Conservation (phyloP, 1,140 invertebrate genomes). For the Dendroctonus ponderosae region DNA sequence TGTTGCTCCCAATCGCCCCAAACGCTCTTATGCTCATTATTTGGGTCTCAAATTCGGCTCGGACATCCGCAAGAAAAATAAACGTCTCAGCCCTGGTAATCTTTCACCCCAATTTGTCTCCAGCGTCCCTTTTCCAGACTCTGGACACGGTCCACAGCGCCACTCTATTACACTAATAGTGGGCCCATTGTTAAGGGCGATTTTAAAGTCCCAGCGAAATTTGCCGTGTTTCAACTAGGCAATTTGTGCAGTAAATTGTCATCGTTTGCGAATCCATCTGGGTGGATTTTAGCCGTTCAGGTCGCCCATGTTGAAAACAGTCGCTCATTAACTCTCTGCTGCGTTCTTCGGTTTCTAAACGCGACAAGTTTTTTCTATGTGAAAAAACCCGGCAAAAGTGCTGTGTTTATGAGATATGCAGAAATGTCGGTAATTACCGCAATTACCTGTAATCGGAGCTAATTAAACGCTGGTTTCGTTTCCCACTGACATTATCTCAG, state of each 20-base stretch:
- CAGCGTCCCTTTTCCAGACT: constrained; percentile 46
- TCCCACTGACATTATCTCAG: constrained; percentile 24
- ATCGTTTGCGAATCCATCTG: no score
- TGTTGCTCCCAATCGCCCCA: constrained; percentile 3
- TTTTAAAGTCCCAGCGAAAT: constrained; percentile 40
- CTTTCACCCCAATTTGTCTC: constrained; percentile 50
- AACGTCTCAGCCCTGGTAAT: constrained; percentile 44
- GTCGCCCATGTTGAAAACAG: neutral
- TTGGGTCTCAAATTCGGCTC: constrained; percentile 12
- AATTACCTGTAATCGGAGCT: constrained; percentile 18
- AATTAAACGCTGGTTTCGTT: constrained; percentile 27
- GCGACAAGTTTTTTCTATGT: constrained; percentile 13
- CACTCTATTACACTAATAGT: constrained; percentile 49
- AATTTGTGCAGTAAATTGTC: no score
- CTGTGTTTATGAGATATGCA: constrained; percentile 18
- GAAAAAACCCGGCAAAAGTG: constrained; percentile 5
- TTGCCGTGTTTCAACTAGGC: no score
- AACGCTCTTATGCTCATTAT: constrained; percentile 22
- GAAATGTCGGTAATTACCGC: constrained; percentile 26
- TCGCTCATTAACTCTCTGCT: constrained; percentile 10
- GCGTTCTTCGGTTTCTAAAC: constrained; percentile 15
- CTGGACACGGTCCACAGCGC: constrained; percentile 48
- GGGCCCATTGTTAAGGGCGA: constrained; percentile 44
- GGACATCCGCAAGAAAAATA: constrained; percentile 39
- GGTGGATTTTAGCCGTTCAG: no score